These are phyloP conservation scores for Potamarius usumacintae DNA, from an alignment of 2,113 vertebrate genomes.

Conservation along the genomic window DNA sequence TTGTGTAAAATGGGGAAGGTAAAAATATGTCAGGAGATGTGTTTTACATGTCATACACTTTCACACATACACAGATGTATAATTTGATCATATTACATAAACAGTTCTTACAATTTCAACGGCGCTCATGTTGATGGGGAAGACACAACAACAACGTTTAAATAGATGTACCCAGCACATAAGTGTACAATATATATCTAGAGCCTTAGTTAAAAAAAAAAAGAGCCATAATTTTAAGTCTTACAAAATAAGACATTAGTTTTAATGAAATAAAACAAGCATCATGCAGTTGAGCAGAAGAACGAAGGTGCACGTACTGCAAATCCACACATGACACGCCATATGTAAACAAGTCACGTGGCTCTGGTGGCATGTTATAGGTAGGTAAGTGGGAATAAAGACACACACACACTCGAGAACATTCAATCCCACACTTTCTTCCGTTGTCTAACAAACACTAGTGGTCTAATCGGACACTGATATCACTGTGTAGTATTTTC, in stretches of 20 bases:
- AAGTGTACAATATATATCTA: constrained; percentile 12
- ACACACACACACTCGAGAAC: constrained; percentile 25
- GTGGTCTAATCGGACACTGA: background rate
- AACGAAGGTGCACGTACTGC: constrained; percentile 20
- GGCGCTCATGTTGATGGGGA: background rate
- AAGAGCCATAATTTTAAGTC: background rate
- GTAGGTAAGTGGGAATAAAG: constrained; percentile 5
- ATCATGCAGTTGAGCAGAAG: constrained; percentile 45
- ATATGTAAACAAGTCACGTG: constrained; percentile 28
- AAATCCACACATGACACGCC: constrained; percentile 2
- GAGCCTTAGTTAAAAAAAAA: background rate
- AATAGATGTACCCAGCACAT: constrained; percentile 23
- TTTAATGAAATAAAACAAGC: background rate
- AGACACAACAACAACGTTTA: background rate
- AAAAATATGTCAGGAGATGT: constrained; percentile 2
- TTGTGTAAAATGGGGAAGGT: background rate
- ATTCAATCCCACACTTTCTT: background rate
- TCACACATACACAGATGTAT: constrained; percentile 23
- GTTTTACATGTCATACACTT: constrained; percentile 12
- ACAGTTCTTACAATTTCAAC: constrained; percentile 37
- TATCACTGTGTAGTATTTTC: background rate
- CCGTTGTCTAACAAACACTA: constrained; percentile 9
- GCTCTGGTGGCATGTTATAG: constrained; percentile 41
- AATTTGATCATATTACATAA: constrained; percentile 32
- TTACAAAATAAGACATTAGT: constrained; percentile 11